phyloP scores from a whole-genome alignment of 2,113 vertebrate genomes.

The Spilogale gracilis region DNA sequence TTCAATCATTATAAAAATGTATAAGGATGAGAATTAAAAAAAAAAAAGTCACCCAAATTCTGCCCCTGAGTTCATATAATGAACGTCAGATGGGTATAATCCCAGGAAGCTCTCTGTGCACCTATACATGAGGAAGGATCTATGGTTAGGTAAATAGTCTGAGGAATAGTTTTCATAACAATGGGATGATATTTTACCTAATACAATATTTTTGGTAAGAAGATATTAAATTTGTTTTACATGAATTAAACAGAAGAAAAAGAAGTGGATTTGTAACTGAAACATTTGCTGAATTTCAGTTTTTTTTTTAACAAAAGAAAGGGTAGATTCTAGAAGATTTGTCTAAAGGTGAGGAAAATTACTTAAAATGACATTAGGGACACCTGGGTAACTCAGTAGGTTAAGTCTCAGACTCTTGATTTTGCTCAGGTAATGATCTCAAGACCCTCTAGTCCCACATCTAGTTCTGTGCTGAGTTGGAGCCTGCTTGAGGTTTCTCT shows the following conservation, averaged over 20 bases:
- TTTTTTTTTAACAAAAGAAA: neutral
- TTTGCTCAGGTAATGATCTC: neutral
- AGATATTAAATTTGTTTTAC: slow-evolving; percentile 35
- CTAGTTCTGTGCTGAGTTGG: neutral
- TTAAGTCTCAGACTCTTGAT: neutral
- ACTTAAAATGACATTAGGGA: neutral
- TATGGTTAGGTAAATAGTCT: neutral
- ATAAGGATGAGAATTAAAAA: neutral
- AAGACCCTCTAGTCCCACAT: neutral
- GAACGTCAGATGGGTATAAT: neutral
- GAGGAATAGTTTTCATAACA: neutral
- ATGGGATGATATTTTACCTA: neutral
- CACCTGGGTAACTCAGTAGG: neutral
- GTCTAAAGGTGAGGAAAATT: neutral
- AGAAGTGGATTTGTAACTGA: slow-evolving; percentile 13
- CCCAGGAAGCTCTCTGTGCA: neutral
- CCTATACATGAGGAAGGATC: neutral
- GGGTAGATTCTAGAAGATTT: neutral
- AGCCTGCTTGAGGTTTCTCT: neutral
- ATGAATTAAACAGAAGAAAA: neutral
- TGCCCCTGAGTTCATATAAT: neutral
- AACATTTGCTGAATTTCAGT: slow-evolving; percentile 40
- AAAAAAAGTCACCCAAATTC: neutral
- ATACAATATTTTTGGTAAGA: slow-evolving; percentile 15
- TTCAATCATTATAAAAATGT: neutral